Percentiles rank a stretch among this genome's conserved stretches.
Evolutionary conservation across 1,140 invertebrate genomes (phyloP).

Genomic region (Stenopsyche tienmushanensis): DNA sequence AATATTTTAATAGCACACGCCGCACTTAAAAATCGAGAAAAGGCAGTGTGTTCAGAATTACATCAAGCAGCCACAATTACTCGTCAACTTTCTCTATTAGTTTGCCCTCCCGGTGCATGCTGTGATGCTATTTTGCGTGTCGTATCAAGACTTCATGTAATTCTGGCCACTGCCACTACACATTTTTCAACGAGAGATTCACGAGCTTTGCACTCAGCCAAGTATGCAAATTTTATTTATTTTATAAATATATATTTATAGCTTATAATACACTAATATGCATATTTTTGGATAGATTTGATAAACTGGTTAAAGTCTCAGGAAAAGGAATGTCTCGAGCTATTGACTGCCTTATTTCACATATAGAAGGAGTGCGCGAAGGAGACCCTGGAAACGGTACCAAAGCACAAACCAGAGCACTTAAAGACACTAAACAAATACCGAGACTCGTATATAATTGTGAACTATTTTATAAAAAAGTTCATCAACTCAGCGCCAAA

Average conservation of each 20-base stretch:
- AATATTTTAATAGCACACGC: slow-evolving; percentile 26
- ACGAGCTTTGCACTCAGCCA: slow-evolving; percentile 2
- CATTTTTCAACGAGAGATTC: slow-evolving; percentile 22
- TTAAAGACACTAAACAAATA: slow-evolving; percentile 58
- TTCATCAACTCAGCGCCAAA: slow-evolving; percentile 56
- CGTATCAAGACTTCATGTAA: slow-evolving; percentile 22
- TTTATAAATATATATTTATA: slow-evolving; percentile 10
- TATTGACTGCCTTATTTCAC: slow-evolving; percentile 54
- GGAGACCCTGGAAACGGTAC: background rate
- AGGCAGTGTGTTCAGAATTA: slow-evolving; percentile 22
- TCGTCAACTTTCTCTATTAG: background rate
- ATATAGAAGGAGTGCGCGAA: slow-evolving; percentile 53
- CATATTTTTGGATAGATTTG: slow-evolving; percentile 52
- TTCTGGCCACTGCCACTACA: slow-evolving; percentile 9
- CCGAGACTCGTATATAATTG: slow-evolving; percentile 57
- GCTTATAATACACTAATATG: slow-evolving; percentile 4
- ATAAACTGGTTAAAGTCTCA: slow-evolving; percentile 54
- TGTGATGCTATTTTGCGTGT: slow-evolving; percentile 21
- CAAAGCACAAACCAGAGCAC: slow-evolving; percentile 49
- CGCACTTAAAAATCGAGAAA: slow-evolving; percentile 31
- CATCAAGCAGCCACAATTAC: background rate
- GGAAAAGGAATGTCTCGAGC: slow-evolving; percentile 53
- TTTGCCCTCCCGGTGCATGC: slow-evolving; percentile 24
- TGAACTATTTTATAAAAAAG: slow-evolving; percentile 57
- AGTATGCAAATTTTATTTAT: background rate